Evolutionary conservation across 2,113 vertebrate species (phyloP), one percentile per base, ranked within the genome.

Genomic region (Oxyruncus cristatus): DNA sequence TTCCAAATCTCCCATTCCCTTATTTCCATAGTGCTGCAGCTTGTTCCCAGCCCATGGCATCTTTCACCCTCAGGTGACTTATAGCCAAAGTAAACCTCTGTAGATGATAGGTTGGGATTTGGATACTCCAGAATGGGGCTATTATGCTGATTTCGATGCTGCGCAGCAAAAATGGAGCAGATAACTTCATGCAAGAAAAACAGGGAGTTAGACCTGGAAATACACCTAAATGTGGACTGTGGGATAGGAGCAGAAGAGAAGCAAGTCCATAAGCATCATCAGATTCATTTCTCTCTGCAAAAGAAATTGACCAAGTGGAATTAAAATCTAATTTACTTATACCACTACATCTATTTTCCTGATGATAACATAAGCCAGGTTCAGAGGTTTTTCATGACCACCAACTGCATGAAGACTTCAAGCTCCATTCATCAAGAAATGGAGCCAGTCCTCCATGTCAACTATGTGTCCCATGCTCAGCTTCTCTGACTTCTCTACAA

Each of bases 371-470:
- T 49, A 83, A 85, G 20, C n/a, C 28, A 49, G 15, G 4, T 28
- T 85, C 65, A 56, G 47, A 66, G 49, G 6, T 5, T n/a, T 78
- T 77, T 47, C 35, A 33, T 77, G 42, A 52, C 23, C 27, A 77
- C 14, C 12, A 74, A 21, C 27, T 73, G 20, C 33, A 72, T n/a
- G 32, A 80, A 87, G 44, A 52, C n/a, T n/a, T n/a, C n/a, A n/a
- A n/a, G n/a, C n/a, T n/a, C n/a, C 35, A 41, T 39, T 46, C 1
- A 19, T 53, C 39, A 72, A 41, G 44, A 73, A 92, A 65, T 9
- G 7, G 33, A 86, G 27, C 35, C 39, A 46, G 28, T 82, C 23
- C n/a, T 24, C 14, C 1, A 0, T 8, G 17, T 2, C 1, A 0
- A 14, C 14, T 42, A 20, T 14, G 10, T 55, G 13, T 3, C 33